Base-by-base conservation (phyloP, 1,140 invertebrate species). In the Archivesica marissinica region DNA sequence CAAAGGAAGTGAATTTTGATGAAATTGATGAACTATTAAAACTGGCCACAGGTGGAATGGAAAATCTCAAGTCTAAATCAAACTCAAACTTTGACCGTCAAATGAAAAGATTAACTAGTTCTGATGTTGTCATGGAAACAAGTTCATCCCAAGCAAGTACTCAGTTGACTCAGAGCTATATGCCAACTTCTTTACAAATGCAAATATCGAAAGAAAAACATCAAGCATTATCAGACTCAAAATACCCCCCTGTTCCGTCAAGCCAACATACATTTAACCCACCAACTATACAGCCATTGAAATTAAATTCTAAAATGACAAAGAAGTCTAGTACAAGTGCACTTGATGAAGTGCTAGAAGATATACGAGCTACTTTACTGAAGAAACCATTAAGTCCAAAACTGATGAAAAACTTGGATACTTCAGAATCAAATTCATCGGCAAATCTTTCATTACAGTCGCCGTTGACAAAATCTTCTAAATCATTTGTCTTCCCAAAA, bases 261-360 rank as follows among this genome's bases (percentile, higher is more conserved):
- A 79, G 33, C 41, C 75, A 82, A 54, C 52, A 56, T 33, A n/a
- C 79, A 20, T 89, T 88, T 81, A 72, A 86, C 66, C 91, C 91
- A 13, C 91, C 91, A 54, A 89, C 89, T 38, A 91, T 92, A 41
- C 89, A 89, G 11, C 91, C 91, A 15, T 68, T 92, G 23, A 89
- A 90, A 30, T 79, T 92, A 17, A 86, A 78, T n/a, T 85, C 89
- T n/a, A 85, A 64, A 9, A 61, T 70, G 66, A 39, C 41, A 20
- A 79, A 81, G 44, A 87, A 88, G 70, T 90, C 85, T 44, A 89
- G 88, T 25, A 78, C 88, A 30, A 91, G 83, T 61, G 91, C 92
- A 33, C 66, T 93, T 23, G 92, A 93, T 84, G 92, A 93, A 20
- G 92, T 92, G n/a, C 78, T 93, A 17, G 89, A 91, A 70, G 92